Evolutionary conservation across 2,888 invertebrate species (phyloP).

Genomic region (Bursaphelenchus okinawaensis): DNA sequence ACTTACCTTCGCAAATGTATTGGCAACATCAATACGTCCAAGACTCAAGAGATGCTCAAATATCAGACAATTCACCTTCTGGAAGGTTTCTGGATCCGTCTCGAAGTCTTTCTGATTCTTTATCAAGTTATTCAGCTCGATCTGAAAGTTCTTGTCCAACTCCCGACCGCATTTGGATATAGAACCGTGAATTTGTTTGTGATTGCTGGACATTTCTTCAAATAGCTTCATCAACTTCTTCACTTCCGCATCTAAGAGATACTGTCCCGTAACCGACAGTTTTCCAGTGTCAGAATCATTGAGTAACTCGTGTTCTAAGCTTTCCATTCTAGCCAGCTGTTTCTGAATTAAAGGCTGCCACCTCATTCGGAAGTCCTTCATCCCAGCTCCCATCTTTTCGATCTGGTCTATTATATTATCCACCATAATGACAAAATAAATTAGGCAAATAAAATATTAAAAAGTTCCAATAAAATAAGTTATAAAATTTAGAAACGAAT

Average conservation of each 20-base stretch:
- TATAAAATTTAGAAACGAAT: too few relatives aligned
- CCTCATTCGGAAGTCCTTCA: conserved; percentile 18
- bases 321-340: conserved; percentile 21
- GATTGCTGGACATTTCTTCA: conserved; percentile 20
- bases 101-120: conserved; percentile 38
- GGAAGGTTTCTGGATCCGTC: conserved; percentile 19
- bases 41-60: conserved; percentile 33
- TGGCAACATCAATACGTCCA: conserved; percentile 35
- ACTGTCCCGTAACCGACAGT: conserved; percentile 39
- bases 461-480: too few relatives aligned
- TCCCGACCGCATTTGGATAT: conserved; percentile 90
- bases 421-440: too few relatives aligned
- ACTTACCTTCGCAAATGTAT: conserved; percentile 36
- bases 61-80: conserved; percentile 28
- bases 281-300: conserved; percentile 12
- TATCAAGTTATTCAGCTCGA: conserved; percentile 29
- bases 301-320: conserved; percentile 24
- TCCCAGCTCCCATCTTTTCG: neutral
- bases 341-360: conserved; percentile 23
- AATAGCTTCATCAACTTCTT: conserved; percentile 23
- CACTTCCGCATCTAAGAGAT: conserved; percentile 28
- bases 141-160: conserved; percentile 66
- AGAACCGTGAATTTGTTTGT: conserved; percentile 67
- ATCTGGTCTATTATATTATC: neutral
- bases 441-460: too few relatives aligned